Conservation (phyloP, 2,113 vertebrate genomes). For the Rhagologus leucostigma region DNA sequence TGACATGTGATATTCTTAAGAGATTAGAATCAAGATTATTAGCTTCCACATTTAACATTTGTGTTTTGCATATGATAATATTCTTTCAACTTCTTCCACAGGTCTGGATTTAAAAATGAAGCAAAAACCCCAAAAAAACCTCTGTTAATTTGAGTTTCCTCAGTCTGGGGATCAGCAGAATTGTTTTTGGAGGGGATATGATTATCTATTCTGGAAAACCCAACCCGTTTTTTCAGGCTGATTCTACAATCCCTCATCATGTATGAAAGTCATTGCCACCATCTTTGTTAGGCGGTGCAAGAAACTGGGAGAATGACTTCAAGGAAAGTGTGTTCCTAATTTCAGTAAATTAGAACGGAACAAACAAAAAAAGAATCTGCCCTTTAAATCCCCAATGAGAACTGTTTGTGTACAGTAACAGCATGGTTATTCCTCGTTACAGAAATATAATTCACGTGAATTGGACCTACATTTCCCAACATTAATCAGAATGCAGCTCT, state of each 20-base stretch:
- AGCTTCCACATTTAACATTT: background rate
- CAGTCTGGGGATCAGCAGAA: background rate
- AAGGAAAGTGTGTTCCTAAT: background rate
- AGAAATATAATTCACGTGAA: background rate
- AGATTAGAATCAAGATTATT: background rate
- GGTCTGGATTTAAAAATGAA: background rate
- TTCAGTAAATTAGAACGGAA: background rate
- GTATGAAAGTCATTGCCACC: background rate
- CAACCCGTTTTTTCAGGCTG: background rate
- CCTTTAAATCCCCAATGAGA: background rate
- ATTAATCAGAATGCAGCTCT: background rate
- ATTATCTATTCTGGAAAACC: background rate
- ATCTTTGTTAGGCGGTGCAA: background rate
- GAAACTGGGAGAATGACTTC: background rate
- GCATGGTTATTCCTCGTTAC: background rate
- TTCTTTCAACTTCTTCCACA: background rate
- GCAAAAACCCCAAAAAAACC: rapidly evolving
- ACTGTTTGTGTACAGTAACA: background rate
- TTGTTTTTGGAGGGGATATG: background rate
- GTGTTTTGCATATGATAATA: background rate
- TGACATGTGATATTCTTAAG: background rate
- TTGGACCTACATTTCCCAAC: background rate
- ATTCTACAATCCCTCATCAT: background rate
- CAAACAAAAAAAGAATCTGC: background rate
- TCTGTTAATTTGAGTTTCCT: background rate